These are phyloP conservation scores for Strigops habroptila DNA, from an alignment of 2,113 vertebrate genomes.

Conservation along the genomic window DNA sequence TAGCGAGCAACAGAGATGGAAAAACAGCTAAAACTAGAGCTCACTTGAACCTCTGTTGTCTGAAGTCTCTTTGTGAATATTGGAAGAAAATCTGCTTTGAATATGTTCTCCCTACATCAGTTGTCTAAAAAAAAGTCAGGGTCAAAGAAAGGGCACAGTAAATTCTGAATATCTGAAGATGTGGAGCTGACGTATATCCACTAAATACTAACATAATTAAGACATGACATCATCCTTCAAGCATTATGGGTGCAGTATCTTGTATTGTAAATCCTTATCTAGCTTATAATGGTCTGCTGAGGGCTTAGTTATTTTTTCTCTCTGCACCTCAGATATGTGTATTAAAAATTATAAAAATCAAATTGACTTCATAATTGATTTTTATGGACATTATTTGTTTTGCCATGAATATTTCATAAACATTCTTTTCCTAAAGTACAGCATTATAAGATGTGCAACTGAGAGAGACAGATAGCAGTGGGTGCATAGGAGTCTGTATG, in stretches of 20 bases:
- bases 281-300: constrained; percentile 6
- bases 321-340: constrained; percentile 20
- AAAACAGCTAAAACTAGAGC: constrained; percentile 18
- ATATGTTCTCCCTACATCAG: constrained; percentile 52
- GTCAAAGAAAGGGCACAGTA: constrained; percentile 64
- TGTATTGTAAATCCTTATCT: constrained; percentile 63
- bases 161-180: constrained; percentile 70
- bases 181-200: constrained; percentile 63
- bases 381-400: constrained; percentile 44
- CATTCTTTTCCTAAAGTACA: not conserved
- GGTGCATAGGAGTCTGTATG: not conserved
- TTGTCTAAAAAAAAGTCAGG: constrained; percentile 35
- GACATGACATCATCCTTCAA: constrained; percentile 67
- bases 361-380: constrained; percentile 43
- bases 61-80: constrained; percentile 27
- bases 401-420: constrained; percentile 50
- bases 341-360: constrained; percentile 48
- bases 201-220: constrained; percentile 71
- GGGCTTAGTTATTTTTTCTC: constrained; percentile 2
- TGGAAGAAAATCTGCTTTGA: constrained; percentile 65
- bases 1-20: not conserved
- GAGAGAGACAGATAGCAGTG: not conserved
- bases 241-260: constrained; percentile 56
- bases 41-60: constrained; percentile 32
- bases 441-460: not conserved